Evolutionary conservation across 37 sponge, comb jelly and placozoan genomes (phyloP).

Genomic region (Agelas oroides): DNA sequence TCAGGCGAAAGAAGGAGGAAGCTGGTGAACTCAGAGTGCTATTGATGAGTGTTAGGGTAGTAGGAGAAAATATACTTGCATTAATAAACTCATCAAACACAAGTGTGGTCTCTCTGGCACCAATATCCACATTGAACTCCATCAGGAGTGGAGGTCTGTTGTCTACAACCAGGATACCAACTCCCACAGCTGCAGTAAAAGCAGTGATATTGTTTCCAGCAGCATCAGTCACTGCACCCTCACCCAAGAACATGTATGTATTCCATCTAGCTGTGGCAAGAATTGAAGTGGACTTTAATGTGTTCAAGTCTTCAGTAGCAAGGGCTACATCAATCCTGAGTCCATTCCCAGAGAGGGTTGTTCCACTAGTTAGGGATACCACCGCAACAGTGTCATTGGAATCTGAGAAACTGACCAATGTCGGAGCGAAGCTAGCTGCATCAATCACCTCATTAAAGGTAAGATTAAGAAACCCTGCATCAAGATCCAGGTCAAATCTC

Average conservation of each 20-base stretch:
- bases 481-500: conserved; percentile 71
- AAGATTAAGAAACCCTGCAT: conserved; percentile 79
- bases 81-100: conserved; percentile 83
- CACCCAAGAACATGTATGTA: conserved; percentile 49
- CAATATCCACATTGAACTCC: conserved; percentile 74
- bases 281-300: conserved; percentile 52
- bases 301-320: conserved; percentile 60
- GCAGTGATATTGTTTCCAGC: conserved; percentile 75
- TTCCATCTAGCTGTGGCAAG: conserved; percentile 42
- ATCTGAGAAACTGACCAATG: conserved; percentile 54
- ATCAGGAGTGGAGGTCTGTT: conserved; percentile 59
- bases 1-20: conserved; percentile 53
- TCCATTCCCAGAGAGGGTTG: conserved; percentile 35
- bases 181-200: conserved; percentile 24
- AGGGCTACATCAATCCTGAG: conserved; percentile 65
- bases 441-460: conserved; percentile 78
- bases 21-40: conserved; percentile 26
- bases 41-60: conserved; percentile 63
- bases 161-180: conserved; percentile 60
- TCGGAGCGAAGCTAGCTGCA: conserved; percentile 54
- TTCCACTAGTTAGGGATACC: conserved; percentile 40
- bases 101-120: conserved; percentile 55
- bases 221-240: conserved; percentile 75
- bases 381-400: conserved; percentile 13
- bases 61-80: conserved; percentile 31